phyloP scores from a whole-genome alignment of 2,888 invertebrate species.

The Ophion costatus region DNA sequence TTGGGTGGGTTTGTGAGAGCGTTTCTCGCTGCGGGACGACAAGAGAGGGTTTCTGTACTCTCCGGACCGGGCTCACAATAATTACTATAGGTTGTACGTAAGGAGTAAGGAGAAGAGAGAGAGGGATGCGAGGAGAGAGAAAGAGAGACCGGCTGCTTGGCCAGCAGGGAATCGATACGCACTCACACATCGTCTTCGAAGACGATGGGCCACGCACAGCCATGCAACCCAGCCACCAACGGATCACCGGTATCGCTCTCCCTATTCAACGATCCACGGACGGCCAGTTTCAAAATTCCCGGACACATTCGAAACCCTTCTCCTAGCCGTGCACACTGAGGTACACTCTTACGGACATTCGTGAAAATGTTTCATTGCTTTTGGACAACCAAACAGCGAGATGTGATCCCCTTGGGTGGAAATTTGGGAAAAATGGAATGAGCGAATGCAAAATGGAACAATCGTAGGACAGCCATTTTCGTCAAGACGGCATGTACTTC shows the following conservation, averaged over 20 bases:
- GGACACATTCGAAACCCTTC: slow-evolving; percentile 23
- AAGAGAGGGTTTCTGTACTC: slow-evolving; percentile 56
- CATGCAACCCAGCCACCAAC: slow-evolving; percentile 35
- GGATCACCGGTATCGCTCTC: slow-evolving; percentile 36
- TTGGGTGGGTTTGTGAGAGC: slow-evolving; percentile 56
- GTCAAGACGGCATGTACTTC: too few species aligned
- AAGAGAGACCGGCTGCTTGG: slow-evolving; percentile 74
- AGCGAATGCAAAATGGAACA: too few species aligned
- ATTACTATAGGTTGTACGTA: slow-evolving; percentile 70
- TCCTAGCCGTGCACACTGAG: not conserved
- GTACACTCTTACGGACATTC: not conserved
- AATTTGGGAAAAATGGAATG: too few species aligned
- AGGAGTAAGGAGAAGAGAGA: slow-evolving; percentile 62
- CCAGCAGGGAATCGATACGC: slow-evolving; percentile 83
- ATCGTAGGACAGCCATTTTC: too few species aligned
- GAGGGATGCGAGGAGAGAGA: slow-evolving; percentile 42
- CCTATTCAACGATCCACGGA: slow-evolving; percentile 7
- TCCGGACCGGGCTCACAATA: slow-evolving; percentile 69
- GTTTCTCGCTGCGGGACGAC: slow-evolving; percentile 53
- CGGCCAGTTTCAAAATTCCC: slow-evolving; percentile 11
- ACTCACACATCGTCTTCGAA: slow-evolving; percentile 74
- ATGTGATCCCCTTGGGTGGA: too few species aligned
- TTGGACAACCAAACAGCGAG: too few species aligned
- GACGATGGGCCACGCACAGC: slow-evolving; percentile 58
- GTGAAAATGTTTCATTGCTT: too few species aligned